phyloP scores from a whole-genome alignment of 1,140 invertebrate genomes.

The Psilanteris sp. region DNA sequence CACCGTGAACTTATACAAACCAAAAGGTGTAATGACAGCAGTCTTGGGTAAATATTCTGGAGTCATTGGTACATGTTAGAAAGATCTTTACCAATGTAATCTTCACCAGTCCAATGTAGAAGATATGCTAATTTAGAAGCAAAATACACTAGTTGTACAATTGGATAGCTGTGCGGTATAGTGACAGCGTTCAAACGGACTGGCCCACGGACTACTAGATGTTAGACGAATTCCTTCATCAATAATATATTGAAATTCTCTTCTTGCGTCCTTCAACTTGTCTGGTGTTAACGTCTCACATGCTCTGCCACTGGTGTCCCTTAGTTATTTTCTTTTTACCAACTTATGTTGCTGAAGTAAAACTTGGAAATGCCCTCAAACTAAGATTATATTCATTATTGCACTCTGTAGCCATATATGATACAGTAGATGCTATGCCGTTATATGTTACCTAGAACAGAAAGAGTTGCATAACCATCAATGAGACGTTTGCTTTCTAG shows the following conservation, averaged over 20 bases:
- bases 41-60: not conserved
- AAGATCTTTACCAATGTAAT: too few species aligned
- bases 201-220: not conserved
- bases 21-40: not conserved
- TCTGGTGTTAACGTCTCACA: not conserved
- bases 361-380: too few species aligned
- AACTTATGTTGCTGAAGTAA: too few species aligned
- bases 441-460: too few species aligned
- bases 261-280: not conserved
- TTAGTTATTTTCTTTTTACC: not conserved
- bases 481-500: too few species aligned
- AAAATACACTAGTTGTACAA: not conserved
- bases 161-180: not conserved
- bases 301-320: not conserved
- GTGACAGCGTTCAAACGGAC: not conserved
- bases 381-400: too few species aligned
- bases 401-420: too few species aligned
- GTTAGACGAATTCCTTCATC: not conserved
- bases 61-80: not conserved
- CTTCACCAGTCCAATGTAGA: not conserved
- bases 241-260: not conserved
- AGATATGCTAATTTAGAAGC: not conserved
- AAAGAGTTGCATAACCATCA: too few species aligned
- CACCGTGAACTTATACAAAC: not conserved
- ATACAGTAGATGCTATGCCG: too few species aligned